Evolutionary conservation across 2,888 invertebrate genomes (phyloP), one percentile per base, ranked within the genome.

Genomic region (Temnothorax rugatulus): DNA sequence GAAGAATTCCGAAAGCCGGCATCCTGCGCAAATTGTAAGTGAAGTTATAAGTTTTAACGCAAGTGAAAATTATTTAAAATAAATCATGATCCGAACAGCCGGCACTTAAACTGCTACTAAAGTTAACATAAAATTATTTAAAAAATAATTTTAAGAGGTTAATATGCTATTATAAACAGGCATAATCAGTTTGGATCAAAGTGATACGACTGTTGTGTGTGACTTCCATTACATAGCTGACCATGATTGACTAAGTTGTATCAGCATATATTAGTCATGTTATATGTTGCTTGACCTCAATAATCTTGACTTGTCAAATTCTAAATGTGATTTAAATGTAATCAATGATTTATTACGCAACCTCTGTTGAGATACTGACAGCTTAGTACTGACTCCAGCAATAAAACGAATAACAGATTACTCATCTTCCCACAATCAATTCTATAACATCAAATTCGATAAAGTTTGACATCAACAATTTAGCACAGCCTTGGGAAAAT

Each of bases 1-100:
- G 29, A 79, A 71, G 21, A 44, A 69, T n/a, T 79, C 18, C 21
- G 34, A 47, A 47, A 71, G 25, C 15, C 44, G 57, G 73, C 21
- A 4, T 79, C 25, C 13, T 41, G 18, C 13, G 13, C 25, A 38
- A 66, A 76, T 29, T 64, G 21, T 68, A 38, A 76, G 68, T 52
- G 38, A n/a, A 68, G 11, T 15, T 50, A 11, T 29, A 66, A 47
- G 13, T 34, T 2, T 4, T 50, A 38, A 76, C 13, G 25, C 52
- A 61, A 68, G 50, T 76, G 18, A 18, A 66, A 13, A 68, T 41
- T 25, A n/a, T 61, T 74, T 34, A 38, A 34, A 18, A 38, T 29
- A 4, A 5, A 54, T 52, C 2, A n/a, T n/a, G 9, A 47, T 34
- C 38, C 11, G 3, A 34, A 4, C 29, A 38, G 7, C 15, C 2